Percentiles rank a stretch among this genome's conserved stretches.
These are phyloP conservation scores for Danaus chrysippus DNA, from an alignment of 2,888 invertebrate species.

Conservation along the genomic window DNA sequence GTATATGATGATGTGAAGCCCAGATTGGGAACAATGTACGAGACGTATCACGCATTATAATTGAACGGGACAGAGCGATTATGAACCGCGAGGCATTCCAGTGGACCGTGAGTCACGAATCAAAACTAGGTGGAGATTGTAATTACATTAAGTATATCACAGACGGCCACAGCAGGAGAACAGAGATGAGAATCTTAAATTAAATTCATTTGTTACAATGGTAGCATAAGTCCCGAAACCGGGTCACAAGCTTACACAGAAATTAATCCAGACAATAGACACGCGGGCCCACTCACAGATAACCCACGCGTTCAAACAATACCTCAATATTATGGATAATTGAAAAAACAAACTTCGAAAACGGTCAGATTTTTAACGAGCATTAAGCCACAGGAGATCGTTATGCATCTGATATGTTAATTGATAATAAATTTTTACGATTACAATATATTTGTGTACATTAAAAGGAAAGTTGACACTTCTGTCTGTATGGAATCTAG, in stretches of 20 bases:
- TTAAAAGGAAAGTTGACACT: no score
- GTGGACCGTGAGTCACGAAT: slow-evolving; percentile 76
- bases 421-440: no score
- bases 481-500: no score
- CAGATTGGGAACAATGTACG: slow-evolving; percentile 49
- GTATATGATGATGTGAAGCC: slow-evolving; percentile 53
- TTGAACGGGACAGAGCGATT: slow-evolving; percentile 64
- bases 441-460: no score
- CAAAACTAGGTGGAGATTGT: slow-evolving; percentile 70
- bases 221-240: no score
- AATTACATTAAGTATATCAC: slow-evolving; percentile 71
- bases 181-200: slow-evolving; percentile 46
- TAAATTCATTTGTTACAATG: slow-evolving; percentile 13
- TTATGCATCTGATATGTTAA: background rate
- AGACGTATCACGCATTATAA: slow-evolving; percentile 68
- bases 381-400: background rate
- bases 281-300: slow-evolving; percentile 21
- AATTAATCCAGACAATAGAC: slow-evolving; percentile 23
- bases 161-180: slow-evolving; percentile 57
- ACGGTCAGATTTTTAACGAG: background rate
- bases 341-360: slow-evolving; percentile 1
- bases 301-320: slow-evolving; percentile 19
- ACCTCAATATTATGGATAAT: background rate
- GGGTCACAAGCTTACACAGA: slow-evolving; percentile 9
- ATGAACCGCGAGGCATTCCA: slow-evolving; percentile 67